These are phyloP conservation scores for Erythrocercus mccallii DNA, from an alignment of 2,113 vertebrate genomes.

Conservation along the genomic window DNA sequence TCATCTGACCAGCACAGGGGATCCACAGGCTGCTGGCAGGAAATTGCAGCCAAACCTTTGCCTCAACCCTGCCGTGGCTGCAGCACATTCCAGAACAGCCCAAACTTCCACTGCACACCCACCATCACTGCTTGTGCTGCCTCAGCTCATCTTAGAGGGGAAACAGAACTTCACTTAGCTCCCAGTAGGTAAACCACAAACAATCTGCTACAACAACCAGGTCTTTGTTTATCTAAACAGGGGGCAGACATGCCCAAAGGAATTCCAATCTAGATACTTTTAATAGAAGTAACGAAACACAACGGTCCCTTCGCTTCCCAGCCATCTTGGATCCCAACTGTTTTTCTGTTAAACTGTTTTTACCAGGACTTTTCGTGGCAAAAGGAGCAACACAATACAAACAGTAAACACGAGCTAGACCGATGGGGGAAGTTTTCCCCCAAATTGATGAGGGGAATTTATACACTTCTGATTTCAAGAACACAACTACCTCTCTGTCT, in stretches of 20 bases:
- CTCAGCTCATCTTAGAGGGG: not conserved
- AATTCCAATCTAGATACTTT: not conserved
- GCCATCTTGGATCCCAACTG: not conserved
- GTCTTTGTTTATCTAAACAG: not conserved
- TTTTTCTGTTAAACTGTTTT: not conserved
- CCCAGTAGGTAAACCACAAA: not conserved
- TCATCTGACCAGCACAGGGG: not conserved
- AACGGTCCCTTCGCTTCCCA: not conserved
- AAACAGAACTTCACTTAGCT: not conserved
- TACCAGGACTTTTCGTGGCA: not conserved
- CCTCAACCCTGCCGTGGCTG: not conserved
- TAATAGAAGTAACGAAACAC: not conserved
- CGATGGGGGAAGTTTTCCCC: not conserved
- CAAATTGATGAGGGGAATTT: not conserved
- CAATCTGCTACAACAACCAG: not conserved
- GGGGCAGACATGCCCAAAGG: not conserved
- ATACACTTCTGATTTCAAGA: not conserved
- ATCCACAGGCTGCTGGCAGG: not conserved
- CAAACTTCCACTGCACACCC: not conserved
- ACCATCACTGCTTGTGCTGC: not conserved
- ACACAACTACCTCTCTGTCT: constrained; percentile 1
- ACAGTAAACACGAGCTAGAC: not conserved
- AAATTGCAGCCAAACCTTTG: not conserved
- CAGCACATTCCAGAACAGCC: not conserved
- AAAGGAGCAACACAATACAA: not conserved